Base-by-base conservation (phyloP, 2,888 invertebrate species). In the Ametastegia equiseti region DNA sequence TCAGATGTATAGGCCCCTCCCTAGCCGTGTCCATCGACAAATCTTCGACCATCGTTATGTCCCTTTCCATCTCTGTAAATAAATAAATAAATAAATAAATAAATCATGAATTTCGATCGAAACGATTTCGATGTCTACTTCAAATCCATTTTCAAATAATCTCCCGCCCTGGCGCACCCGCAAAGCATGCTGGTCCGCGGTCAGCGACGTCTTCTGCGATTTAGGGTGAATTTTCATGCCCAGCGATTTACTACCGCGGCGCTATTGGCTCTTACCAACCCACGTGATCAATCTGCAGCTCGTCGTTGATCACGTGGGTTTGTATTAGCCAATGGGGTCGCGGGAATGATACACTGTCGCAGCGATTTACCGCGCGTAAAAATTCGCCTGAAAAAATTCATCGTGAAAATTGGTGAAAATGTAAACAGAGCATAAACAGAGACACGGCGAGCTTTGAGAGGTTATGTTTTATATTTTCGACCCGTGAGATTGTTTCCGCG, bases 1-100 rank as follows among this genome's bases (percentile, higher is more conserved):
- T 92, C 39, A 84, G 80, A 80, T 89, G 86, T 57, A 84, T 85
- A 5, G 91, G 85, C n/a, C 87, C 88, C 42, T 90, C 87, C 80
- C 85, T 84, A 4, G 85, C 84, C 15, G 81, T 86, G 19, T 84
- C 82, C 33, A 88, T 50, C 39, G 86, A 86, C 42, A 87, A 77
- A 82, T 90, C 89, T 5, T 90, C 88, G 11, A 86, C 81, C 19
- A 84, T 81, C n/a, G 82, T 57, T 19, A 89, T 84, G 79, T 86
- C 88, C 81, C 88, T 89, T 81, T 88, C 87, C 84, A 91, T 86
- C 42, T 90, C 91, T 91, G 73, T 23, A 73, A 73, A 33, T 50
- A 42, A 71, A 42, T 30, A 30, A 33, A 47, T 47, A 36, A 36
- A 6, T 19, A 27, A 6, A 42, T 42, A 6, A 42, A 6, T 42